These are phyloP conservation scores for Limosa lapponica DNA, from an alignment of 2,797 vertebrate species.

Conservation along the genomic window DNA sequence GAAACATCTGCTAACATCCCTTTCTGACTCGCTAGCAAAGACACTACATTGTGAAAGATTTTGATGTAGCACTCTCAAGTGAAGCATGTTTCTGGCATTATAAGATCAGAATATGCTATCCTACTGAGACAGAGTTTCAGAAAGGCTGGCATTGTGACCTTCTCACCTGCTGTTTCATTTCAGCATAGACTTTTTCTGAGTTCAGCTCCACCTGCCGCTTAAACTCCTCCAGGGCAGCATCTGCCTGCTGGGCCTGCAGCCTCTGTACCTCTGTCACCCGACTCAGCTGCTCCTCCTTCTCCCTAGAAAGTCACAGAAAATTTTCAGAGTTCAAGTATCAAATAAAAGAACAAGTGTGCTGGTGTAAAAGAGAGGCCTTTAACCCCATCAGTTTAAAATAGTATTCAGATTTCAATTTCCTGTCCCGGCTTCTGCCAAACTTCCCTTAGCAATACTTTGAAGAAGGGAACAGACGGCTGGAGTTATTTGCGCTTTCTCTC, in stretches of 20 bases:
- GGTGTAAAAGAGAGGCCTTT: slow-evolving; percentile 69
- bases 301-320: slow-evolving; percentile 82
- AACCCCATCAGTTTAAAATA: slow-evolving; percentile 65
- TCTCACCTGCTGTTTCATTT: slow-evolving; percentile 95
- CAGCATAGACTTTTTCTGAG: slow-evolving; percentile 89
- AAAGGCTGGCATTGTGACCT: slow-evolving; percentile 65
- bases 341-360: slow-evolving; percentile 63
- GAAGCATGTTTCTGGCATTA: slow-evolving; percentile 66
- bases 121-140: slow-evolving; percentile 67
- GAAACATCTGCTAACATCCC: slow-evolving; percentile 35
- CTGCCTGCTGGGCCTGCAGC: slow-evolving; percentile 90
- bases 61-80: slow-evolving; percentile 67
- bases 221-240: slow-evolving; percentile 90
- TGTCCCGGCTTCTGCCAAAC: slow-evolving; percentile 60
- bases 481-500: slow-evolving; percentile 27
- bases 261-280: slow-evolving; percentile 86
- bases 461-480: not conserved
- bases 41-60: slow-evolving; percentile 48
- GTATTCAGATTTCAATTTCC: slow-evolving; percentile 68
- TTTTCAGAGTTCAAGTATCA: slow-evolving; percentile 70
- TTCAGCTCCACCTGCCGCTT: slow-evolving; percentile 94
- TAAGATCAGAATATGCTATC: slow-evolving; percentile 71
- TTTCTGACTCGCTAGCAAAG: slow-evolving; percentile 66
- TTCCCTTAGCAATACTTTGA: slow-evolving; percentile 60
- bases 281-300: slow-evolving; percentile 88